phyloP scores from a whole-genome alignment of 2,113 vertebrate species.

The Megatriorchis doriae region DNA sequence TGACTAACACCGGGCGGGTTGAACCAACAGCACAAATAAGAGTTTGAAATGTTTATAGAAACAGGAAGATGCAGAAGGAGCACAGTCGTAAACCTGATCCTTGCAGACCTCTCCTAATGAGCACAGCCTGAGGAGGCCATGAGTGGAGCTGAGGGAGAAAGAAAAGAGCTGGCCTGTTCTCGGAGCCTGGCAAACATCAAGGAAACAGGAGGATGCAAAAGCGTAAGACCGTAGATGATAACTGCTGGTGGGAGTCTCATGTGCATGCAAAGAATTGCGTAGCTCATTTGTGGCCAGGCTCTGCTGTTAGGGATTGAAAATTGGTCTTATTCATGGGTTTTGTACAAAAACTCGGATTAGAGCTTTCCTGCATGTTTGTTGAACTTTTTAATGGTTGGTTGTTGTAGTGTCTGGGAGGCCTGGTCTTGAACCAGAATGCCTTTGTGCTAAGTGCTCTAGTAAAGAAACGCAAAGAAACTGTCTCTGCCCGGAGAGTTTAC shows the following conservation, averaged over 20 bases:
- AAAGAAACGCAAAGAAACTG: neutral
- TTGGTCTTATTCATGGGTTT: neutral
- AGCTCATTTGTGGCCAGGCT: neutral
- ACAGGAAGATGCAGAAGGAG: neutral
- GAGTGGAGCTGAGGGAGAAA: neutral
- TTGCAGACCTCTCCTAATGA: neutral
- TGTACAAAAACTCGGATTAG: neutral
- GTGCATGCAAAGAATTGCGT: neutral
- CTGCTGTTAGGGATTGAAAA: neutral
- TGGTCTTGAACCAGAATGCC: neutral
- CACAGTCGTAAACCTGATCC: neutral
- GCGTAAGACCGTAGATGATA: neutral
- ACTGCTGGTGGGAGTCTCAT: neutral
- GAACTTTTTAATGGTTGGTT: neutral
- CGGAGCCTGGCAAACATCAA: neutral
- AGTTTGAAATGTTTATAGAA: neutral
- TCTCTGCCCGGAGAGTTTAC: neutral
- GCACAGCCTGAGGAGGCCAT: neutral
- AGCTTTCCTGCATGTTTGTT: neutral
- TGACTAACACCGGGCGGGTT: neutral
- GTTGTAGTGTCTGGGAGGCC: neutral
- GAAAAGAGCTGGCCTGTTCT: neutral
- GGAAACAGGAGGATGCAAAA: neutral
- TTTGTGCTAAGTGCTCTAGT: neutral
- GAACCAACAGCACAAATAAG: neutral